phyloP scores from a whole-genome alignment of 1,140 invertebrate species.

The Caerostris extrusa region DNA sequence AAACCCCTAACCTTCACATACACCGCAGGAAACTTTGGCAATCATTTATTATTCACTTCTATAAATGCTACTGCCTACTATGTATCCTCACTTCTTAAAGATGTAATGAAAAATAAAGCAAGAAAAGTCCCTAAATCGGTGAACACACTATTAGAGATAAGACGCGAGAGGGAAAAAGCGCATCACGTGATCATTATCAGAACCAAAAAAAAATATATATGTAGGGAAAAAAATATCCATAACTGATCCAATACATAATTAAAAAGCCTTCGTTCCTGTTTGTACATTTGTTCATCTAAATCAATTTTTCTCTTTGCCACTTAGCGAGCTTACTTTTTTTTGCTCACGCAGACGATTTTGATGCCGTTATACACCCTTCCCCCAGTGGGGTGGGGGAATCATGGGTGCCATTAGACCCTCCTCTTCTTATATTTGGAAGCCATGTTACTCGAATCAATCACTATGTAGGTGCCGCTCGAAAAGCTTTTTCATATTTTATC shows the following conservation, averaged over 20 bases:
- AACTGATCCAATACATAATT: conserved; percentile 66
- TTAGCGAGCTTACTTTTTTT: neutral
- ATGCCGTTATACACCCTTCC: neutral
- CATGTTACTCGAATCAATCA: conserved; percentile 65
- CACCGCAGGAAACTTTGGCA: neutral
- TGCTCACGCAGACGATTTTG: conserved; percentile 12
- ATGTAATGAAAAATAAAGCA: conserved; percentile 35
- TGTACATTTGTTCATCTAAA: conserved; percentile 60
- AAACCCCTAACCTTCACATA: neutral
- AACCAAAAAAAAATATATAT: conserved; percentile 38
- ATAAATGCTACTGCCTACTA: conserved; percentile 18
- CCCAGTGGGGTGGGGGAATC: conserved; percentile 20
- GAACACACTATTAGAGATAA: conserved; percentile 7
- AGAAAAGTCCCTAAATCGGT: conserved; percentile 7
- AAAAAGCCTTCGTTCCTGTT: conserved; percentile 45
- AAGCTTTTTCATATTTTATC: conserved; percentile 69
- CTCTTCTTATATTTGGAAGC: conserved; percentile 52
- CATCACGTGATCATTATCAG: neutral
- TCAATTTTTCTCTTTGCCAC: conserved; percentile 62
- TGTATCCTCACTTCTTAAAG: conserved; percentile 45
- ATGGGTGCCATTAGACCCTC: conserved; percentile 36
- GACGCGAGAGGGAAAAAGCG: neutral
- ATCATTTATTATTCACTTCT: conserved; percentile 27
- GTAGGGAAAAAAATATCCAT: conserved; percentile 52
- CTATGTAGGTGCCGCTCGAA: neutral